These are phyloP conservation scores for Congeria kusceri DNA, from an alignment of 2,888 invertebrate genomes.

Conservation along the genomic window DNA sequence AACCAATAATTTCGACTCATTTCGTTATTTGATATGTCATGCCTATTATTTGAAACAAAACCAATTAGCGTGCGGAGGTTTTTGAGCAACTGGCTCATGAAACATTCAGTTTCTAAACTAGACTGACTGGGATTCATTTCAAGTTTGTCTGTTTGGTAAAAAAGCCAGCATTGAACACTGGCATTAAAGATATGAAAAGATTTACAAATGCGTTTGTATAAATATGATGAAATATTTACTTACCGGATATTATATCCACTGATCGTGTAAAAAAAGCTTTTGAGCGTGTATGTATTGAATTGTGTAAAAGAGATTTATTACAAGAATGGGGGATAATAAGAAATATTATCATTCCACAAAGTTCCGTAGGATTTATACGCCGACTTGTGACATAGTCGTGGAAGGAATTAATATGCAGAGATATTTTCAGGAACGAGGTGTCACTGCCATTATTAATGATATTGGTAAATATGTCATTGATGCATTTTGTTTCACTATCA, in stretches of 20 bases:
- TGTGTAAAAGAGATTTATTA: neutral
- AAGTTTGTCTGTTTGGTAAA: no score
- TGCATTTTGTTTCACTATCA: no score
- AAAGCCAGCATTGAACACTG: no score
- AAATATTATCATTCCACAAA: neutral
- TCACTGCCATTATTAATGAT: slow-evolving; percentile 22
- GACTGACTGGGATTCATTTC: no score
- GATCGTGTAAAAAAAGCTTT: no score
- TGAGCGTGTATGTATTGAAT: neutral
- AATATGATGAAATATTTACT: slow-evolving; percentile 25
- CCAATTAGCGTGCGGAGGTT: no score
- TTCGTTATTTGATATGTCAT: no score
- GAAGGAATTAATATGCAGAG: slow-evolving; percentile 14
- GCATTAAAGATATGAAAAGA: neutral
- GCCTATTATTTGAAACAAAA: no score
- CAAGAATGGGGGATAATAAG: neutral
- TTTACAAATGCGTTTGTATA: slow-evolving; percentile 10
- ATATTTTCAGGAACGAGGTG: slow-evolving; percentile 25
- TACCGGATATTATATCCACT: slow-evolving; percentile 9
- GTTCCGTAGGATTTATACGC: slow-evolving; percentile 1
- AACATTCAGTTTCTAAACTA: no score
- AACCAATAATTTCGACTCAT: no score
- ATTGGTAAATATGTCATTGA: slow-evolving; percentile 14
- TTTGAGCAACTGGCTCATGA: no score
- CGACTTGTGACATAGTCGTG: slow-evolving; percentile 8